phyloP scores from a whole-genome alignment of 2,888 invertebrate genomes.

The Apeira syringaria region DNA sequence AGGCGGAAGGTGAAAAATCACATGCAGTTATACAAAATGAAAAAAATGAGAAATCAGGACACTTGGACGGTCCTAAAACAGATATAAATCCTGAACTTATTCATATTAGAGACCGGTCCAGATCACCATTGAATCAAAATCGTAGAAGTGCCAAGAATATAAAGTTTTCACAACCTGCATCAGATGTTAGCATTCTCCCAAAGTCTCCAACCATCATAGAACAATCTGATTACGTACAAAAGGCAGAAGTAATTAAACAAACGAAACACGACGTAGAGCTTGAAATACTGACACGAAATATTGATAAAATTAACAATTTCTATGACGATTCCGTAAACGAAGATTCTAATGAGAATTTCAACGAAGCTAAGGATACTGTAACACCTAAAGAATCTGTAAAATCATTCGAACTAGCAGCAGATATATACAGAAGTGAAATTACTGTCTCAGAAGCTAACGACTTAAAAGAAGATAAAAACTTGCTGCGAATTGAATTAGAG shows the following conservation, averaged over 20 bases:
- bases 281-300: constrained; percentile 49
- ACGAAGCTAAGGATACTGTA: too few relatives aligned
- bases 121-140: constrained; percentile 1
- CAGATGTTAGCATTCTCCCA: neutral
- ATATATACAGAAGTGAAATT: neutral
- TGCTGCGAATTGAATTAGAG: constrained; percentile 54
- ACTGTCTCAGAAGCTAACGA: neutral
- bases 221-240: too few relatives aligned
- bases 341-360: too few relatives aligned
- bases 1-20: neutral
- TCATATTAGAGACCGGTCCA: neutral
- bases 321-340: too few relatives aligned
- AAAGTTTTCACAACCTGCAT: neutral
- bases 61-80: neutral
- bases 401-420: constrained; percentile 4
- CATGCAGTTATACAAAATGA: neutral
- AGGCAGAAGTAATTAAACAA: neutral
- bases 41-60: too few relatives aligned
- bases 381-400: too few relatives aligned
- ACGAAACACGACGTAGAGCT: constrained; percentile 36
- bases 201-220: neutral
- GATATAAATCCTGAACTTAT: neutral
- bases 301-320: constrained; percentile 48
- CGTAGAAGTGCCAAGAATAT: neutral
- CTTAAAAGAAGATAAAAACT: constrained; percentile 31